Base-by-base conservation (phyloP, 2,888 invertebrate genomes). In the Pterostichus niger region DNA sequence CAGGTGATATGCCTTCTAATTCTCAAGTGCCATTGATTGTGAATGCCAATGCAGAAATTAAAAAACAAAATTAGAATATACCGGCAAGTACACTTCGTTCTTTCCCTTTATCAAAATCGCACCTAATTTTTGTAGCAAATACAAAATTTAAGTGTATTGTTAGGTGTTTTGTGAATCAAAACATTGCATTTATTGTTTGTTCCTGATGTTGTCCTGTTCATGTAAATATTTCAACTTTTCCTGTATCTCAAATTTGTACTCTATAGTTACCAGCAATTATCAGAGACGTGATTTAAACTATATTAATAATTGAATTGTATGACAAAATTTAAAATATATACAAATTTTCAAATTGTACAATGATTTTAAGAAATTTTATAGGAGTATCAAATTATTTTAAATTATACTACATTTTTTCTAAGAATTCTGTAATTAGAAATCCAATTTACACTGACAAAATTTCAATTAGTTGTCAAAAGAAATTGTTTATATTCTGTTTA, bases 21-120 rank as follows among this genome's bases (percentile, higher is more conserved):
- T 73, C 81, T 49, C 40, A 81, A 81, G 81, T 81, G 81, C 81
- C 81, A 81, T 81, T 71, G 71, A 49, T 24, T 35, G 17, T 13
- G 17, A 61, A 24, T 68, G 64, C 64, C 61, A 64, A 61, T 33
- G 7, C 35, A 71, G 81, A 81, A 54, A 56, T 17, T 11, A 81
- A 81, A 17, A 81, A 81, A 81, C 40, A 73, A 13, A 73, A 81
- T 56, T 81, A 81, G 71, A 35, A 61, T 33, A 24, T 40, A 40
- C 9, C 81, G 71, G 81, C 81, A 73, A 81, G 81, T 81, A 81
- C 81, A 40, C 17, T 68, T 49, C 61, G 68, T 44, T 71, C 17
- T 15, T 44, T 71, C 17, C 64, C 44, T 40, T 24, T 24, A n/a
- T 24, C 3, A 24, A 24, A 3, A 40, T 10, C 68, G 44, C 44